Conservation (phyloP, 2,113 vertebrate species). For the Trogon surrucura region DNA sequence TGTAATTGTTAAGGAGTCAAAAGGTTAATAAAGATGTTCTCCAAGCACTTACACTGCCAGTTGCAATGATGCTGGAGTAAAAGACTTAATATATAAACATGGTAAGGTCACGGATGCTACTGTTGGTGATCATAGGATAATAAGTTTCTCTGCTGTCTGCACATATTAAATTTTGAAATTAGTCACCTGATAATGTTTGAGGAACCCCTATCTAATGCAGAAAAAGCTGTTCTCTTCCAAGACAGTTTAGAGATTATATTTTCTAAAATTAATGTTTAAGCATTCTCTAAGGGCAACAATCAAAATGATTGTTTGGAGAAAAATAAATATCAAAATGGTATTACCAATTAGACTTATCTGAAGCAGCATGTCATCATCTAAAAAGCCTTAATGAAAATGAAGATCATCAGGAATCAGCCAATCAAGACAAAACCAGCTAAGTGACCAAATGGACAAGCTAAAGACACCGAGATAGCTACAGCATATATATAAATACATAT, state of each 20-base stretch:
- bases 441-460: rapidly evolving
- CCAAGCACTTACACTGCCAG: not conserved
- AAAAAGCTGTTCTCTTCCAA: not conserved
- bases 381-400: not conserved
- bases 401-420: not conserved
- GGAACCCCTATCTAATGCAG: not conserved
- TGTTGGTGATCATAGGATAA: not conserved
- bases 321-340: not conserved
- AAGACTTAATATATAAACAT: not conserved
- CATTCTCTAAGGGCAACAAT: not conserved
- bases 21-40: not conserved
- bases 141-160: not conserved
- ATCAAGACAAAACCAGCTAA: not conserved
- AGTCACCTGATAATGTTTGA: not conserved
- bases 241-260: not conserved
- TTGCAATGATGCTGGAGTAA: not conserved
- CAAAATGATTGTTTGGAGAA: not conserved
- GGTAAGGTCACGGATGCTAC: not conserved
- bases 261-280: not conserved
- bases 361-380: not conserved
- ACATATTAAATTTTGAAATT: not conserved
- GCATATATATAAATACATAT: no score
- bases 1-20: not conserved
- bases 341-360: not conserved
- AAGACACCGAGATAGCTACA: not conserved